These are phyloP conservation scores for Entomyzon cyanotis DNA, from an alignment of 2,113 vertebrate species.

Conservation along the genomic window DNA sequence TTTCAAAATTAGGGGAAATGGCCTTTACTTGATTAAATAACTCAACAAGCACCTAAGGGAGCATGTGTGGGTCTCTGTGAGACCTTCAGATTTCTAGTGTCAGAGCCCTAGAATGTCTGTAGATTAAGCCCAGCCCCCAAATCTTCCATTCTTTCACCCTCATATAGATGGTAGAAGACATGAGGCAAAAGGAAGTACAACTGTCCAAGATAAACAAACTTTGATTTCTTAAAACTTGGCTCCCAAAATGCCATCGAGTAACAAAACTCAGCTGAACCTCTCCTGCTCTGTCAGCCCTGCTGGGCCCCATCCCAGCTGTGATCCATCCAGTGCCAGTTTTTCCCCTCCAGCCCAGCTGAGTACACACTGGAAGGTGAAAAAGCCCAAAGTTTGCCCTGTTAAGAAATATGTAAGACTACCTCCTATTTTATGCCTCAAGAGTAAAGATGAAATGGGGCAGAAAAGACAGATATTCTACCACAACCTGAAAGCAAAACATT, in stretches of 20 bases:
- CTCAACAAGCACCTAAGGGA: background rate
- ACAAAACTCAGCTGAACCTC: background rate
- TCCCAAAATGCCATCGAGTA: background rate
- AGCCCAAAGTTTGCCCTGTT: background rate
- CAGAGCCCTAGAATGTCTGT: background rate
- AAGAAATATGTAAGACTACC: background rate
- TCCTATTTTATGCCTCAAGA: background rate
- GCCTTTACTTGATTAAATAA: background rate
- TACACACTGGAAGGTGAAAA: background rate
- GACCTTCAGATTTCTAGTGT: background rate
- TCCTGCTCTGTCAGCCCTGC: rapidly evolving
- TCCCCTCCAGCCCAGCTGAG: background rate
- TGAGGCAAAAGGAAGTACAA: background rate
- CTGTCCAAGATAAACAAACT: background rate
- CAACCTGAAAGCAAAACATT: background rate
- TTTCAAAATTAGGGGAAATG: background rate
- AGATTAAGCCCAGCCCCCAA: background rate
- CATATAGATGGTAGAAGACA: background rate
- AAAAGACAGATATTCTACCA: background rate
- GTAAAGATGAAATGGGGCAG: background rate
- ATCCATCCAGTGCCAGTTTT: background rate
- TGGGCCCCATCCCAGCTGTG: background rate
- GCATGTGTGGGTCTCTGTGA: background rate
- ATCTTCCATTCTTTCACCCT: background rate
- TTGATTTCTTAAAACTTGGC: background rate